phyloP scores from a whole-genome alignment of 2,888 invertebrate genomes.

The Drosophila hamatofila region DNA sequence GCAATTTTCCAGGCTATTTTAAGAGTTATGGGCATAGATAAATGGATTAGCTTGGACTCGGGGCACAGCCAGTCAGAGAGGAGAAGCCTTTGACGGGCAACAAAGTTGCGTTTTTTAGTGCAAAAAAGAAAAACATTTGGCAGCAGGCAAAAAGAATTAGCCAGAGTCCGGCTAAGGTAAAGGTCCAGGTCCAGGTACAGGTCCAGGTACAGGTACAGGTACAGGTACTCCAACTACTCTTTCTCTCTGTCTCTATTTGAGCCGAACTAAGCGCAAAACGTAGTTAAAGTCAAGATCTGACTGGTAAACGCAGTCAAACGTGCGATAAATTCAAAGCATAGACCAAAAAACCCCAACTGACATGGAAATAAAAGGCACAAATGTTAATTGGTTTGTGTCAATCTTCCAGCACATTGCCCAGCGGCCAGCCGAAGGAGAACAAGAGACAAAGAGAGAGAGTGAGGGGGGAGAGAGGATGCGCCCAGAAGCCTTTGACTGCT shows the following conservation, averaged over 20 bases:
- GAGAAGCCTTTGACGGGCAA: conserved; percentile 68
- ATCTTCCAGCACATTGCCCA: conserved; percentile 70
- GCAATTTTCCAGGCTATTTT: conserved; percentile 80
- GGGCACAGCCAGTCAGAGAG: conserved; percentile 27
- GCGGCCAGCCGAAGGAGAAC: conserved; percentile 29
- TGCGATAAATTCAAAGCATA: conserved; percentile 82
- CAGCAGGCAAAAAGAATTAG: conserved; percentile 44
- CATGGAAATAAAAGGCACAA: conserved; percentile 81
- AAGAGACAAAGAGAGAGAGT: not conserved
- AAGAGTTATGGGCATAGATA: conserved; percentile 83
- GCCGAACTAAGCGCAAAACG: conserved; percentile 76
- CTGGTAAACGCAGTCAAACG: conserved; percentile 82
- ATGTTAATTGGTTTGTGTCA: conserved; percentile 84
- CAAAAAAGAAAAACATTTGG: conserved; percentile 42
- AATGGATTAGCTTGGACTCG: conserved; percentile 74
- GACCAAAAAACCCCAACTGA: conserved; percentile 58
- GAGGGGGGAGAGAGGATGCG: conserved; percentile 18
- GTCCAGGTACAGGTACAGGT: conserved; percentile 4
- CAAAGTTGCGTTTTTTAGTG: conserved; percentile 68
- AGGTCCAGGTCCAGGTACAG: conserved; percentile 3
- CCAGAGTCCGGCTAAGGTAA: conserved; percentile 8
- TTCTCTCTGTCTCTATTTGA: conserved; percentile 19
- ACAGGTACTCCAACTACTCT: not conserved
- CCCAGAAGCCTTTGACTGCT: conserved; percentile 46
- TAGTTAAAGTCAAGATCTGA: conserved; percentile 82